Evolutionary conservation across 30 jellyfish, hydroid and myxozoan species (phyloP), one percentile per base, ranked within the genome.

Genomic region (Hydractinia symbiolongicarpus): DNA sequence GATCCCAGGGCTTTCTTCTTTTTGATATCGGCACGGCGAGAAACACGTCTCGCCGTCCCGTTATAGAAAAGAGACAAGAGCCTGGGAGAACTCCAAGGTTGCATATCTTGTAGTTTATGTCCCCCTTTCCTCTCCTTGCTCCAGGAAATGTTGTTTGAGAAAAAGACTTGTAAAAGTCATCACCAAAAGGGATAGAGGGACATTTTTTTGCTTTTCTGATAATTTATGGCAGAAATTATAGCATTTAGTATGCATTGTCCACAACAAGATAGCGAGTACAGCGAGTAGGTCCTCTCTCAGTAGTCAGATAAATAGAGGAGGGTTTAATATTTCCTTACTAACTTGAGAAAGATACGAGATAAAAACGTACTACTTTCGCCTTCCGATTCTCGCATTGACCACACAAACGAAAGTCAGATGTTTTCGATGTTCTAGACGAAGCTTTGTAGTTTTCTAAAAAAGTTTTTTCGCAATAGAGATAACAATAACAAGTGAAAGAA

Each of bases 361-460:
- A 11, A 11, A 58, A 58, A 13, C 69, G 19, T 64, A 64, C 74
- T 51, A 64, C 74, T 64, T 64, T 64, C 40, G 74, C 74, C 4
- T 51, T 7, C 4, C 74, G 74, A 4, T 64, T 7, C 40, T 64
- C 74, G 40, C 74, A 64, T 64, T 64, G 74, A 13, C 74, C 74
- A 13, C 74, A 64, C 74, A 64, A 13, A n/a, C 40, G 19, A 64
- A 64, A 64, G 19, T 44, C 40, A n/a, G 74, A 7, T n/a, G 9
- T 13, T 64, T 64, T 64, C 16, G 74, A 44, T 4, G 15, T 58
- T 3, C 15, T 58, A 11, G 44, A 30, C 44, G 44, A 30, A 30
- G 7, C 74, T 64, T 13, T 64, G 74, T 64, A 64, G 40, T 64
- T 64, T n/a, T 64, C 74, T 64, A 51, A 64, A 64, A 64, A n/a